Base-by-base conservation (phyloP, 2,797 vertebrate species). In the Pygocentrus nattereri region DNA sequence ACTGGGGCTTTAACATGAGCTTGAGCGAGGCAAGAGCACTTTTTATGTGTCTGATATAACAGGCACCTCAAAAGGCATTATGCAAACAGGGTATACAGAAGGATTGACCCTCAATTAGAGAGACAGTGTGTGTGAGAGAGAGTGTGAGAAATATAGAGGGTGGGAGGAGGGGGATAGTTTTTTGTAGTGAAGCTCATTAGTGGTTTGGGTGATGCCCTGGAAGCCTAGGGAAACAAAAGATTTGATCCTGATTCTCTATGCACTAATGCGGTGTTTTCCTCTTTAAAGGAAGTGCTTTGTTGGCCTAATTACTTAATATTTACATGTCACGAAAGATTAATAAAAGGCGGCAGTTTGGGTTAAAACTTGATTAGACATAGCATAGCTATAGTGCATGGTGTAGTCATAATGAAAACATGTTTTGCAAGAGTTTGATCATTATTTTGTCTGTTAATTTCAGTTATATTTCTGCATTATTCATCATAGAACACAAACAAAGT, bases 261-360 rank as follows among this genome's bases (percentile, higher is more conserved):
- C 21, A 44, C 71, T 21, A 27, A 77, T 80, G 41, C 15, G 21
- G 2, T 25, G 52, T 54, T 82, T 75, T 44, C 2, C 38, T 72
- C 41, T 52, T 11, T 59, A 23, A 52, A 59, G 13, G 38, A 70
- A 52, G 27, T n/a, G 12, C 12, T 50, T 34, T 72, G 67, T 58
- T 67, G 73, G 38, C 11, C 69, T 83, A 69, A 83, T 79, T 59
- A 74, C 71, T 69, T 59, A 69, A 68, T 65, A 76, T 72, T 75
- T 61, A 73, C 50, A 54, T 67, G 61, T 34, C 61, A 74, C 50
- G 38, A 38, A 72, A 61, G 27, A 47, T 11, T 38, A 79, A 59
- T 79, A 34, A 47, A 27, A 58, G 21, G 10, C 47, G 34, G 58
- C 34, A 75, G 25, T 18, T 13, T 72, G 25, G 27, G 52, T 69